These are phyloP conservation scores for Bibio marci DNA, from an alignment of 2,888 invertebrate species.

Conservation along the genomic window DNA sequence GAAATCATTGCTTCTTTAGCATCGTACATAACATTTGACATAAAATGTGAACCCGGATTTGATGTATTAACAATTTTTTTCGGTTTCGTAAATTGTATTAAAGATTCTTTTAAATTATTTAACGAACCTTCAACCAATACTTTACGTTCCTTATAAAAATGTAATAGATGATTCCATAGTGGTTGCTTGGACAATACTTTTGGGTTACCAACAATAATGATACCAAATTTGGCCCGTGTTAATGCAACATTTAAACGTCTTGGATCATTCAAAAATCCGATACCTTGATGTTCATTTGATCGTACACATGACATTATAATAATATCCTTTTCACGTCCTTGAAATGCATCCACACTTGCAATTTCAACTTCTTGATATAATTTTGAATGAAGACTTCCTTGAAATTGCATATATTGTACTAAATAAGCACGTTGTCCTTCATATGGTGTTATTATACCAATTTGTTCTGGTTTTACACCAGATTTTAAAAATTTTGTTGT, in stretches of 20 bases:
- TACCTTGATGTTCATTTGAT: constrained; percentile 96
- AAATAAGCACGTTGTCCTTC: constrained; percentile 96
- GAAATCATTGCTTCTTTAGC: constrained; percentile 90
- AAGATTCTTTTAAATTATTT: constrained; percentile 89
- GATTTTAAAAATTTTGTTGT: constrained; percentile 87
- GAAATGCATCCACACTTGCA: constrained; percentile 98
- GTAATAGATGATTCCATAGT: constrained; percentile 93
- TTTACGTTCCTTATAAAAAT: constrained; percentile 94
- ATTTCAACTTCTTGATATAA: constrained; percentile 98
- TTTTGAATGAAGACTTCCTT: constrained; percentile 90
- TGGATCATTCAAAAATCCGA: constrained; percentile 97
- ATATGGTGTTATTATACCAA: constrained; percentile 97
- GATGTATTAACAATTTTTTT: constrained; percentile 86
- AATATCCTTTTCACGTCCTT: constrained; percentile 96
- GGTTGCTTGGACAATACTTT: constrained; percentile 97
- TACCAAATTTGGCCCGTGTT: constrained; percentile 92
- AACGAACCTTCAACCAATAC: constrained; percentile 88
- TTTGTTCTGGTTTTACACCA: constrained; percentile 94
- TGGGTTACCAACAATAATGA: constrained; percentile 97
- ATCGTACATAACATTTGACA: constrained; percentile 94
- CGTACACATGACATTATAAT: constrained; percentile 99
- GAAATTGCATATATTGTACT: constrained; percentile 98
- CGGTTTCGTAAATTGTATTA: constrained; percentile 94
- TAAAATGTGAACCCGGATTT: constrained; percentile 93
- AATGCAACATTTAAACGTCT: constrained; percentile 93